Percentiles rank a stretch among this genome's conserved stretches.
phyloP scores from a whole-genome alignment of 1,140 invertebrate genomes.

The Heterodera schachtii region DNA sequence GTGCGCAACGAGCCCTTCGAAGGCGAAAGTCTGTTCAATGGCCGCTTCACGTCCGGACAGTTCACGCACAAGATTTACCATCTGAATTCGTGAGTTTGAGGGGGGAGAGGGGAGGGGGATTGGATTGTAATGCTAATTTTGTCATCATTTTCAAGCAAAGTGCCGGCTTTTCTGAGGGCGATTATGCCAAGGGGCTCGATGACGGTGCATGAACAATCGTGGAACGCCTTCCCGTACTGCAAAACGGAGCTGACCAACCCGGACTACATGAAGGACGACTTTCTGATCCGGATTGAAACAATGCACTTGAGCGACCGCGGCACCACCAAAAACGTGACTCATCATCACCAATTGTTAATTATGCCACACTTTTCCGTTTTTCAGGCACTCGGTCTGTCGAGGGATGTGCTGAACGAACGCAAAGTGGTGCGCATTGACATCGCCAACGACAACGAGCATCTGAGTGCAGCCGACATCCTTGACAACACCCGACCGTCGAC shows the following conservation, averaged over 20 bases:
- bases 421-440: conserved; percentile 61
- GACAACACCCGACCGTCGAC: too few species aligned
- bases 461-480: conserved; percentile 72
- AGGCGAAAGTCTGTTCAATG: conserved; percentile 82
- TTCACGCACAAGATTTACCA: conserved; percentile 99
- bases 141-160: conserved; percentile 66
- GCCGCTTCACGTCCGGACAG: conserved; percentile 88
- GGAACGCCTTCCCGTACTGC: conserved; percentile 99
- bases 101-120: too few species aligned
- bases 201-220: conserved; percentile 97
- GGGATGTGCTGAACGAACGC: conserved; percentile 52
- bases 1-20: conserved; percentile 92
- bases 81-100: conserved; percentile 75
- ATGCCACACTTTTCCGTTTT: not conserved
- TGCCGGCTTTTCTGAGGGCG: conserved; percentile 75
- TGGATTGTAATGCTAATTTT: too few species aligned
- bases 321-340: conserved; percentile 71
- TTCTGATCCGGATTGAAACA: conserved; percentile 92
- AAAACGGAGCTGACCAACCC: conserved; percentile 83
- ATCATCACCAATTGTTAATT: not conserved
- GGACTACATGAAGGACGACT: conserved; percentile 98
- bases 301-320: conserved; percentile 86
- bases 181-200: conserved; percentile 92
- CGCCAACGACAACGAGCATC: conserved; percentile 59
- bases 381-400: conserved; percentile 18